Conservation (phyloP, 2,797 vertebrate genomes). For the Mormyrus proboscirostris region DNA sequence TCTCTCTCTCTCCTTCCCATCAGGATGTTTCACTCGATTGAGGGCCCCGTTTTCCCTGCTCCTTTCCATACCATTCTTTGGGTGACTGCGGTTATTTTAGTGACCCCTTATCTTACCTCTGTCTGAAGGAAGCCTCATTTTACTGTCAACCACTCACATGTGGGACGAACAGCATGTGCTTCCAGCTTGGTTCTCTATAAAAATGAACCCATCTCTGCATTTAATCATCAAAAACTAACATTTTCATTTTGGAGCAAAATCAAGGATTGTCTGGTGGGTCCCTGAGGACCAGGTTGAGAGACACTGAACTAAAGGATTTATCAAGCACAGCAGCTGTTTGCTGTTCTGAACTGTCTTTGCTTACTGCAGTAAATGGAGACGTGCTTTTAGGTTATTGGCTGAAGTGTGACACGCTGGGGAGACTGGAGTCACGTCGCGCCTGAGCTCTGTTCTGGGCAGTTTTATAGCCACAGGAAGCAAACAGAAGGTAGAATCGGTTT, state of each 20-base stretch:
- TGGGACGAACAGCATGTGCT: background rate
- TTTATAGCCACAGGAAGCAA: background rate
- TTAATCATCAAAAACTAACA: background rate
- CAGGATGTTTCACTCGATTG: background rate
- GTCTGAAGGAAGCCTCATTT: background rate
- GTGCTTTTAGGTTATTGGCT: background rate
- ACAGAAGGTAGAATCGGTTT: background rate
- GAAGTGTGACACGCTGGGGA: background rate
- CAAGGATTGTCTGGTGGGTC: background rate
- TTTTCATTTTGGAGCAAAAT: background rate
- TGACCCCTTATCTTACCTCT: background rate
- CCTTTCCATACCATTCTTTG: background rate
- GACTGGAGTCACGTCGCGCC: background rate
- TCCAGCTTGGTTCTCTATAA: background rate
- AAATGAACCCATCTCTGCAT: background rate
- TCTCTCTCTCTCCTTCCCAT: background rate
- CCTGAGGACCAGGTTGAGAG: background rate
- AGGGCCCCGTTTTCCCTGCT: background rate
- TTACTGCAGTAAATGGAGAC: background rate
- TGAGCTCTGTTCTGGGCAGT: background rate
- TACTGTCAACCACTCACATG: background rate
- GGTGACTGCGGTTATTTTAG: background rate
- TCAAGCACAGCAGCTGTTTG: background rate
- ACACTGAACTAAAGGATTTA: background rate
- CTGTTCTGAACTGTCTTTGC: background rate